Conservation (phyloP, 2,797 vertebrate genomes). For the Poecilia gillii region DNA sequence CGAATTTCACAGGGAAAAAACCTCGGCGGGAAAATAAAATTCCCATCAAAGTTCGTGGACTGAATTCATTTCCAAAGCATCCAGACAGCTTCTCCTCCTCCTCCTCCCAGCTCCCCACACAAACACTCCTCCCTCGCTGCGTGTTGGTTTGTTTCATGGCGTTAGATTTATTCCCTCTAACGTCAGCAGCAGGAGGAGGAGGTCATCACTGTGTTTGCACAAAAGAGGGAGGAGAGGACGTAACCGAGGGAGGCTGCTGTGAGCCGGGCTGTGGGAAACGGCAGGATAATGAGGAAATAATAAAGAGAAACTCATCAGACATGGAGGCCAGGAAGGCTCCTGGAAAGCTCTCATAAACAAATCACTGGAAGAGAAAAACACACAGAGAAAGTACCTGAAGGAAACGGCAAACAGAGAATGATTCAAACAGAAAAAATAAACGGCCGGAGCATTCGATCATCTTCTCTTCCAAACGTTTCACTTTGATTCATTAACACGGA, state of each 20-base stretch:
- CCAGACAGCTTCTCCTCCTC: neutral
- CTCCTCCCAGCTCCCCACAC: conserved; percentile 6
- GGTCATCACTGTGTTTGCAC: conserved; percentile 9
- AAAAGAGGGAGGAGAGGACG: conserved; percentile 14
- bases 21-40: conserved; percentile 5
- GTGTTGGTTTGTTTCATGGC: conserved; percentile 4
- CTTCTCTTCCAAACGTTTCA: neutral
- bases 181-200: conserved; percentile 15
- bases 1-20: conserved; percentile 12
- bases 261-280: neutral
- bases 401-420: neutral
- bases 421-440: neutral
- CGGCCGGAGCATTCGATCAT: neutral
- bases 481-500: neutral
- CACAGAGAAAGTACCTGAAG: neutral
- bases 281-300: neutral
- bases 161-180: conserved; percentile 25
- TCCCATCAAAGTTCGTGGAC: conserved; percentile 14
- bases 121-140: conserved; percentile 7
- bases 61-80: conserved; percentile 38
- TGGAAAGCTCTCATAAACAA: conserved; percentile 1
- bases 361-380: neutral
- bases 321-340: neutral
- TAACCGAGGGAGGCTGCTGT: neutral
- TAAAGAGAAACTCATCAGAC: conserved; percentile 1